Percentiles rank a stretch among this genome's conserved stretches.
Conservation (phyloP, 2,113 vertebrate species). For the Prietella phreatophila region DNA sequence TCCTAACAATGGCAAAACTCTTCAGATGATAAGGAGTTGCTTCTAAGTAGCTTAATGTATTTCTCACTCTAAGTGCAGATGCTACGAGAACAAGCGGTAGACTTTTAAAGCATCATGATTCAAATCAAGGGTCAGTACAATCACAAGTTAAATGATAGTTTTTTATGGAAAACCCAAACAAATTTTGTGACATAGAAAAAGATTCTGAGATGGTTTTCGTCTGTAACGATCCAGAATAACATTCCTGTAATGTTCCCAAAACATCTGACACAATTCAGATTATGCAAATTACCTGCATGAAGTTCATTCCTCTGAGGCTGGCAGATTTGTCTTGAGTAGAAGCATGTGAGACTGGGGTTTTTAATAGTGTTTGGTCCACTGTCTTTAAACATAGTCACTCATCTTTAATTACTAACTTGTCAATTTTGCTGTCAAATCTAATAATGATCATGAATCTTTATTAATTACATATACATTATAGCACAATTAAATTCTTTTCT, state of each 20-base stretch:
- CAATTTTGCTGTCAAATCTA: too few relatives aligned
- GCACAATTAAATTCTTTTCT: too few relatives aligned
- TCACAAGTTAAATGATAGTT: background rate
- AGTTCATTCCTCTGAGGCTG: background rate
- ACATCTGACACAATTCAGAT: background rate
- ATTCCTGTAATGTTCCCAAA: background rate
- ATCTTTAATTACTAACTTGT: background rate
- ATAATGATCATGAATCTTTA: too few relatives aligned
- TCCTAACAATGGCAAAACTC: slow-evolving; percentile 4
- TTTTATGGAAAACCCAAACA: background rate
- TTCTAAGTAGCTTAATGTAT: slow-evolving; percentile 15
- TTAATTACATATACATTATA: too few relatives aligned
- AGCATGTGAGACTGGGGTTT: background rate
- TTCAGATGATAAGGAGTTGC: slow-evolving; percentile 24
- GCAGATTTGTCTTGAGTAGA: background rate
- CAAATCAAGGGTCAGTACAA: background rate
- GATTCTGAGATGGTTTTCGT: background rate
- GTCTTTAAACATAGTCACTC: background rate
- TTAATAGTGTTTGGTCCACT: background rate
- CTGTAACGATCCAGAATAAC: background rate
- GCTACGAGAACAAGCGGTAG: background rate
- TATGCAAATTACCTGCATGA: background rate
- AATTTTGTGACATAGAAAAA: too few relatives aligned
- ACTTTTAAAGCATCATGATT: background rate
- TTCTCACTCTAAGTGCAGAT: background rate